These are phyloP conservation scores for Tinea trinotella DNA, from an alignment of 2,888 invertebrate species.

Conservation along the genomic window DNA sequence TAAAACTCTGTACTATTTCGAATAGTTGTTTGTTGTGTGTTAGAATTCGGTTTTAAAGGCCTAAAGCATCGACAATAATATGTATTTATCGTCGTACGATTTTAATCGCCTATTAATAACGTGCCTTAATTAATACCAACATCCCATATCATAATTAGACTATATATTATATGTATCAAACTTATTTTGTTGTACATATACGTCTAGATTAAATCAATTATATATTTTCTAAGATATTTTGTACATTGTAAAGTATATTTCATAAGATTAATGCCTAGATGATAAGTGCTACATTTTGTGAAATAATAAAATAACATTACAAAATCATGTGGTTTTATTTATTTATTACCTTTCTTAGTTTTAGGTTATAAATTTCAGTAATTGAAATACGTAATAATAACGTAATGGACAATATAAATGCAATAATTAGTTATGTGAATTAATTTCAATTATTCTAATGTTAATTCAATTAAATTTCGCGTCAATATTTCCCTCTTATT, in stretches of 20 bases:
- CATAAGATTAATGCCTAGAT: slow-evolving; percentile 70
- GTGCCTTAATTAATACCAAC: slow-evolving; percentile 67
- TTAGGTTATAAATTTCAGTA: not conserved
- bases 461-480: not conserved
- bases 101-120: slow-evolving; percentile 28
- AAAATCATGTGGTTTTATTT: slow-evolving; percentile 28
- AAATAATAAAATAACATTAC: slow-evolving; percentile 69
- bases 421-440: not conserved
- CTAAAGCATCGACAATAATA: not conserved
- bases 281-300: slow-evolving; percentile 68
- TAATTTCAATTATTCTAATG: not conserved
- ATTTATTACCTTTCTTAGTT: not conserved
- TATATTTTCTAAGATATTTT: slow-evolving; percentile 64
- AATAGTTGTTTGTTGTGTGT: no score
- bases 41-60: not conserved
- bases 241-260: slow-evolving; percentile 72
- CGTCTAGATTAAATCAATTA: not conserved
- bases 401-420: not conserved
- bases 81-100: not conserved
- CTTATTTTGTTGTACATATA: slow-evolving; percentile 41
- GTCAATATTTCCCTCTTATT: not conserved
- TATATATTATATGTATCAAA: slow-evolving; percentile 60
- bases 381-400: not conserved
- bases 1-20: no score
- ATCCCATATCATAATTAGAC: slow-evolving; percentile 66